phyloP scores from a whole-genome alignment of 2,113 vertebrate species.

The Lepisosteus osseus region DNA sequence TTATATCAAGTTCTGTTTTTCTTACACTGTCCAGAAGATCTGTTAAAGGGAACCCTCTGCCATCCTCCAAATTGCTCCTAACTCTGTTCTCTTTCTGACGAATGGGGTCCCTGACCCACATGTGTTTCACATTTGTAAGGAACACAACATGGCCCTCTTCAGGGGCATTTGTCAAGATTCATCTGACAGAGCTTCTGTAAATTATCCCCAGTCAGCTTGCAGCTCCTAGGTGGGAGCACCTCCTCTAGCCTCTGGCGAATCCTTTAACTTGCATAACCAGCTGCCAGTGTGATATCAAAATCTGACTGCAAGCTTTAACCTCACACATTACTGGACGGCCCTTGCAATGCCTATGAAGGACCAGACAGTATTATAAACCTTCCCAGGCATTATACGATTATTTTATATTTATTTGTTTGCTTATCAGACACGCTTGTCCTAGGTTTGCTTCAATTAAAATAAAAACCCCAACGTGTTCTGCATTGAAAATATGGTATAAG shows the following conservation, averaged over 20 bases:
- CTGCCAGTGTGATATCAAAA: background rate
- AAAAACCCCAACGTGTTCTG: too few relatives aligned
- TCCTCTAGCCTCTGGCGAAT: background rate
- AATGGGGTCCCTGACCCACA: conserved; percentile 74
- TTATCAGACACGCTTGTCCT: too few relatives aligned
- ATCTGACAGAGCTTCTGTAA: conserved; percentile 85
- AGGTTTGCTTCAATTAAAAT: too few relatives aligned
- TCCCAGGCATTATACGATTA: conserved; percentile 44
- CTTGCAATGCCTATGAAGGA: too few relatives aligned
- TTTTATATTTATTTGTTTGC: too few relatives aligned
- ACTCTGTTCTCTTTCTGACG: conserved; percentile 36
- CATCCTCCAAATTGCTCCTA: background rate
- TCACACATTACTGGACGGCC: too few relatives aligned
- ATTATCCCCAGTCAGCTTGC: conserved; percentile 50
- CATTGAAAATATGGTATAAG: too few relatives aligned
- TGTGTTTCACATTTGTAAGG: conserved; percentile 87
- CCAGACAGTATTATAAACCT: background rate
- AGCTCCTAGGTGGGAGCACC: conserved; percentile 26
- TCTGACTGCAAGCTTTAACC: too few relatives aligned
- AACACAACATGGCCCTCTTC: conserved; percentile 80
- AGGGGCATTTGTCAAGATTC: conserved; percentile 81
- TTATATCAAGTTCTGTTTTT: conserved; percentile 11
- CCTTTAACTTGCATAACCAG: background rate
- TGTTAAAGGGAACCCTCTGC: conserved; percentile 26
- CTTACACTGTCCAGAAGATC: conserved; percentile 15